Percentiles rank a stretch among this genome's conserved stretches.
These are phyloP conservation scores for Gymnoscopelus braueri DNA, from an alignment of 2,797 vertebrate genomes.

Conservation along the genomic window DNA sequence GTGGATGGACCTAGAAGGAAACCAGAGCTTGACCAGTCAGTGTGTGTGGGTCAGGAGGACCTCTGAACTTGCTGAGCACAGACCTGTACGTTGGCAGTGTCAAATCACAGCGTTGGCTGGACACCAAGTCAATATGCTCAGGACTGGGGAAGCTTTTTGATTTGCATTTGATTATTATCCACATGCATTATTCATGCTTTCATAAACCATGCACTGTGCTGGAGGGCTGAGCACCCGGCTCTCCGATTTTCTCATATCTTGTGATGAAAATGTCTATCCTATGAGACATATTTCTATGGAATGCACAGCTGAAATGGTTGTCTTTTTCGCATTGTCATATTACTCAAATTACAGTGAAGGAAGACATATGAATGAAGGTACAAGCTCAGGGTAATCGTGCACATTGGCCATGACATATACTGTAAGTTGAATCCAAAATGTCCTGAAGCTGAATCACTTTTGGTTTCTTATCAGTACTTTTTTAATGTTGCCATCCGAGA, in stretches of 20 bases:
- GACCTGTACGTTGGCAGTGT: conserved; percentile 29
- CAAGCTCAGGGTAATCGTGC: conserved; percentile 38
- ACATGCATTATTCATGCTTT: conserved; percentile 71
- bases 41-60: conserved; percentile 34
- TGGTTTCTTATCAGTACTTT: conserved; percentile 24
- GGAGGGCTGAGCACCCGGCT: conserved; percentile 41
- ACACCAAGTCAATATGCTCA: conserved; percentile 37
- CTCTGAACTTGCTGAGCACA: conserved; percentile 9
- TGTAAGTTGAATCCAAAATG: conserved; percentile 12
- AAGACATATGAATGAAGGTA: conserved; percentile 3
- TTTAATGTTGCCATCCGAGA: conserved; percentile 25
- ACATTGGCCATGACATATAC: conserved; percentile 27
- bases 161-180: conserved; percentile 54
- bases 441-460: conserved; percentile 2
- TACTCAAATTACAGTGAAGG: conserved; percentile 26
- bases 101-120: conserved; percentile 32
- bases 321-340: conserved; percentile 28
- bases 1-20: conserved; percentile 12
- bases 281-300: conserved; percentile 35
- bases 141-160: conserved; percentile 47
- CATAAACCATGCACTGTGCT: conserved; percentile 54
- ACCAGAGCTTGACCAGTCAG: conserved; percentile 17
- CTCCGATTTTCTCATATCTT: conserved; percentile 56
- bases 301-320: conserved; percentile 37
- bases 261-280: conserved; percentile 51